Conservation (phyloP, 1,140 invertebrate genomes). For the Notospermus geniculatus region DNA sequence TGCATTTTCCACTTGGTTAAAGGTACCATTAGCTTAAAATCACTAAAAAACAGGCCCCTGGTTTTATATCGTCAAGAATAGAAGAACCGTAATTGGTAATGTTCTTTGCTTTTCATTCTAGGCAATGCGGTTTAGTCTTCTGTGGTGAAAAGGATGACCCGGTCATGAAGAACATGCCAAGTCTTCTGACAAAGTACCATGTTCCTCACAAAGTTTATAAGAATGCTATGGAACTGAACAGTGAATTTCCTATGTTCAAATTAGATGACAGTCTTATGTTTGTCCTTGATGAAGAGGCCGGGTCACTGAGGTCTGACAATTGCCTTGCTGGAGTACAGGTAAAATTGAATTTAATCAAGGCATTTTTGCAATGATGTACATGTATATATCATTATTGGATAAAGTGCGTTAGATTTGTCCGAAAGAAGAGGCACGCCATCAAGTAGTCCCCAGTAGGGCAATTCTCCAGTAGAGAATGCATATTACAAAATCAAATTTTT, state of each 20-base stretch:
- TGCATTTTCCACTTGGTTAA: too few species aligned
- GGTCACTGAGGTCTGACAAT: slow-evolving; percentile 44
- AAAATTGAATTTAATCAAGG: too few species aligned
- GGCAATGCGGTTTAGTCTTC: neutral
- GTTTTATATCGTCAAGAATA: neutral
- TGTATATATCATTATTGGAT: too few species aligned
- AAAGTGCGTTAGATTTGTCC: too few species aligned
- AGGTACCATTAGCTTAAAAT: neutral
- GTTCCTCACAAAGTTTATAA: neutral
- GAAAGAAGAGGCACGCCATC: too few species aligned
- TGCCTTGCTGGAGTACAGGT: slow-evolving; percentile 46
- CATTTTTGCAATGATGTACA: too few species aligned
- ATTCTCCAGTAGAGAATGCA: too few species aligned
- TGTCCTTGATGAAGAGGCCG: slow-evolving; percentile 41
- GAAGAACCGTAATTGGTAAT: neutral
- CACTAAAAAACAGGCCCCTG: neutral
- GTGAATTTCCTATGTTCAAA: slow-evolving; percentile 33
- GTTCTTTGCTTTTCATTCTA: too few species aligned
- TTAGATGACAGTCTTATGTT: slow-evolving; percentile 26
- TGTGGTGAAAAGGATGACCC: too few species aligned
- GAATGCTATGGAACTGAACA: slow-evolving; percentile 13
- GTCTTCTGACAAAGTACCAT: neutral
- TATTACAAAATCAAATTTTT: too few species aligned
- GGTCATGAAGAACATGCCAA: neutral
- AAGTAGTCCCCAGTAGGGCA: too few species aligned